Base-by-base conservation (phyloP, 2,797 vertebrate species). In the Agapornis canus region DNA sequence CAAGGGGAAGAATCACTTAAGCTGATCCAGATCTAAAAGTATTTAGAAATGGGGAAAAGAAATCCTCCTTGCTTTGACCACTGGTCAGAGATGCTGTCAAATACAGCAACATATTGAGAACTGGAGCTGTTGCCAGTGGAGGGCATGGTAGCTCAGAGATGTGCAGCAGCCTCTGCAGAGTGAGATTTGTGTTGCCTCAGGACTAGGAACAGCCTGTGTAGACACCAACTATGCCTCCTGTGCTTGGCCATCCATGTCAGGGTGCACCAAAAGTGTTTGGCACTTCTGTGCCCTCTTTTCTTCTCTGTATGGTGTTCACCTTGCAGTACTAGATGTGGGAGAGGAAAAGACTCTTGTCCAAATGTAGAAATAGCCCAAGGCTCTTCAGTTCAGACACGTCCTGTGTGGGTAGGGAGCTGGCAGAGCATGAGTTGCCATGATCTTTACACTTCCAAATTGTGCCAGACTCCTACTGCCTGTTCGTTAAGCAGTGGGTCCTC, bases 241-340 rank as follows among this genome's bases (percentile, higher is more conserved):
- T 1, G 2, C 54, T 31, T 32, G 27, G 15, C 27, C 17, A 1
- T 31, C 21, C 19, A 4, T 0, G 1, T 32, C 31, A 32, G 23
- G 9, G 23, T 11, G 13, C 0, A 0, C 1, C 17, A 49, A 26
- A 35, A 59, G 48, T 0, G 0, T 75, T 57, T 10, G 4, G 3
- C 4, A 7, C 6, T 42, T 77, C 37, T 42, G 3, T 37, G 3
- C 10, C 60, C 21, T 26, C 49, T 40, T 65, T 1, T 57, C 8
- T 64, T 71, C 20, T 49, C 21, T 43, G 8, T 1, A 1, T 20
- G 10, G 13, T 2, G 2, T 43, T 65, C 47, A 59, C 40, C 23
- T 35, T 45, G 57, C 11, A 21, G 54, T 72, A 32, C 8, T 7
- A 13, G 17, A 19, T 0, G 1, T 1, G 11, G 29, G 12, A 43